These are phyloP conservation scores for Rhabdomys dilectus DNA, from an alignment of 2,113 vertebrate genomes.

Conservation along the genomic window DNA sequence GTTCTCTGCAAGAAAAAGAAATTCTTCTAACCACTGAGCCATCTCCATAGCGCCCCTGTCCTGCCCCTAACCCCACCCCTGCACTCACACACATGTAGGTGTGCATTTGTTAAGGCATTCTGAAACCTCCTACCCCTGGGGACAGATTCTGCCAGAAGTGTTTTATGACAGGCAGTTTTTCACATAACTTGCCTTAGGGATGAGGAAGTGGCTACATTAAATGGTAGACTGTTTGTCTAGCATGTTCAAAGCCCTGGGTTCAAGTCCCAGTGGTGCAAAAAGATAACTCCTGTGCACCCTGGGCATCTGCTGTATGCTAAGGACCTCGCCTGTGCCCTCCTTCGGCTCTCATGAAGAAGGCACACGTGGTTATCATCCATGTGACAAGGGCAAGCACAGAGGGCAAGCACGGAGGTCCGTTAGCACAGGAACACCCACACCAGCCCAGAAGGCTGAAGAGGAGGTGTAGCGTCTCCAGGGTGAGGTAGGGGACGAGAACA, in stretches of 20 bases:
- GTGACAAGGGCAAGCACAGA: neutral
- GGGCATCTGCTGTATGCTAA: neutral
- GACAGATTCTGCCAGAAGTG: neutral
- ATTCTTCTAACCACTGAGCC: neutral
- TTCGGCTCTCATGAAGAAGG: neutral
- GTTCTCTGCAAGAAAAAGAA: neutral
- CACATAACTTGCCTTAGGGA: neutral
- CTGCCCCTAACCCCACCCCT: fast-evolving
- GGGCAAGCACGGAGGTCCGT: neutral
- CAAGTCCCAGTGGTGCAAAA: neutral
- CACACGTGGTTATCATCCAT: neutral
- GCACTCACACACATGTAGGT: neutral
- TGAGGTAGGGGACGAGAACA: neutral
- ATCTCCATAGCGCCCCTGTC: neutral
- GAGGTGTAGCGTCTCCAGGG: neutral
- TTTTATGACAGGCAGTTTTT: neutral
- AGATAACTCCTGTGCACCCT: neutral
- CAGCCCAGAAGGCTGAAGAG: neutral
- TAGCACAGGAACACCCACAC: neutral
- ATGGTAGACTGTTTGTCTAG: neutral
- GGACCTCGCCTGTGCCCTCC: neutral
- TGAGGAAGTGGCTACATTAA: neutral
- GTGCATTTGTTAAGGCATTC: neutral
- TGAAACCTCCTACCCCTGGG: neutral
- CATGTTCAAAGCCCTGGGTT: neutral